phyloP scores from a whole-genome alignment of 2,888 invertebrate species.

The Patella caerulea region DNA sequence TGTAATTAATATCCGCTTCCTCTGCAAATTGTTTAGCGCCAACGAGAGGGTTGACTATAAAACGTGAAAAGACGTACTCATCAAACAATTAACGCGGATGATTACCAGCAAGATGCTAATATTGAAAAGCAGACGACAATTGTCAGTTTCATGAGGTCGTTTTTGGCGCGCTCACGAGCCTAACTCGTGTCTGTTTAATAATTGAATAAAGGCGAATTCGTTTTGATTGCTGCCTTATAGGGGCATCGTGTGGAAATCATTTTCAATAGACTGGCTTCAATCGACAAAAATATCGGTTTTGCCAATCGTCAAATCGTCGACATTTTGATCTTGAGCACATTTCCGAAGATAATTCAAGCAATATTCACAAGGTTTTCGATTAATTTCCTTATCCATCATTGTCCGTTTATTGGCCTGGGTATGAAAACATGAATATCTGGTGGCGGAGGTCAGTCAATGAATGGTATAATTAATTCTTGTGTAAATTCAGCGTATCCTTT shows the following conservation, averaged over 20 bases:
- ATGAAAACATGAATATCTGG: constrained; percentile 17
- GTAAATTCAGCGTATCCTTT: constrained; percentile 4
- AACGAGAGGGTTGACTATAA: background rate
- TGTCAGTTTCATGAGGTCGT: constrained; percentile 1
- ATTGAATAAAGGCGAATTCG: too few relatives aligned
- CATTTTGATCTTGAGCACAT: constrained; percentile 20
- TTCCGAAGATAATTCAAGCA: constrained; percentile 21
- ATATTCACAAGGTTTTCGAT: constrained; percentile 19
- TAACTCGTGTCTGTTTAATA: too few relatives aligned
- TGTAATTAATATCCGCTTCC: constrained; percentile 5
- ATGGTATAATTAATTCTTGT: constrained; percentile 1
- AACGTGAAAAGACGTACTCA: constrained; percentile 5
- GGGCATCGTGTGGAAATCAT: constrained; percentile 11
- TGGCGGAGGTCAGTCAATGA: constrained; percentile 15
- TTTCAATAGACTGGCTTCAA: constrained; percentile 20
- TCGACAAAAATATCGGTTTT: constrained; percentile 11
- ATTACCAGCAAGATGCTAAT: background rate
- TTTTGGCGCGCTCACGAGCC: background rate
- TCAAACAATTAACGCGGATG: background rate
- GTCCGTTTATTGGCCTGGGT: constrained; percentile 16
- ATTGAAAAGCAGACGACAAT: background rate
- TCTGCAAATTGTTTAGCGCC: background rate
- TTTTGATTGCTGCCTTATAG: too few relatives aligned
- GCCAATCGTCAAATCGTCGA: constrained; percentile 12
- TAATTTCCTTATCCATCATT: constrained; percentile 21